Evolutionary conservation across 2,113 vertebrate genomes (phyloP), one percentile per base, ranked within the genome.

Genomic region (Pelecanoides urinatrix): DNA sequence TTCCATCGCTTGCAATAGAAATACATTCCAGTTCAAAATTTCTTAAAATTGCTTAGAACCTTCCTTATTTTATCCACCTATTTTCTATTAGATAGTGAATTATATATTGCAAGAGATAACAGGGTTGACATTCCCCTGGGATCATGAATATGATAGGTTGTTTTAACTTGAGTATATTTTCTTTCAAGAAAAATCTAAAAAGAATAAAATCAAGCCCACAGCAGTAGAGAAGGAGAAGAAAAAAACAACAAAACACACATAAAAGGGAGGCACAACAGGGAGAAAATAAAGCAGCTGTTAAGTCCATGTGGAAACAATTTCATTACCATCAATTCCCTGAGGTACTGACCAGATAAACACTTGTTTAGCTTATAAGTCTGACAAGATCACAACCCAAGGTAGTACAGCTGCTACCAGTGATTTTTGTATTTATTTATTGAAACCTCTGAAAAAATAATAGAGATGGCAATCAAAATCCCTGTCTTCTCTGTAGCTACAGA

Each of bases 241-340:
- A 38, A 38, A 53, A 26, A 52, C 44, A 30, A 3, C 18, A 53
- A 40, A 40, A 11, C 56, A 29, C 16, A 40, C 22, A 70, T 11
- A 92, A 67, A 86, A 90, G 13, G 6, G 0, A 80, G 56, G 61
- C 63, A 82, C 15, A 66, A 74, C 13, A 56, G 40, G 59, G 52
- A 86, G 55, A 88, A 92, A 96, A 96, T 40, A 78, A 80, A 83
- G 77, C 77, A 82, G 77, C 83, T 87, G 80, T 72, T 72, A 93
- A 75, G n/a, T 77, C 94, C 88, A 73, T 78, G 77, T 85, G 75
- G 92, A 97, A 96, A 83, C 52, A 90, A 94, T 96, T 93, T 92
- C 76, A 96, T 94, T 97, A 95, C 62, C 76, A 76, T 83, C 89
- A 90, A 73, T 90, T 93, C 93, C 94, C 88, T 26, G 25, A 88